Evolutionary conservation across 2,888 invertebrate species (phyloP), one percentile per base, ranked within the genome.

Genomic region (Eilema depressum): DNA sequence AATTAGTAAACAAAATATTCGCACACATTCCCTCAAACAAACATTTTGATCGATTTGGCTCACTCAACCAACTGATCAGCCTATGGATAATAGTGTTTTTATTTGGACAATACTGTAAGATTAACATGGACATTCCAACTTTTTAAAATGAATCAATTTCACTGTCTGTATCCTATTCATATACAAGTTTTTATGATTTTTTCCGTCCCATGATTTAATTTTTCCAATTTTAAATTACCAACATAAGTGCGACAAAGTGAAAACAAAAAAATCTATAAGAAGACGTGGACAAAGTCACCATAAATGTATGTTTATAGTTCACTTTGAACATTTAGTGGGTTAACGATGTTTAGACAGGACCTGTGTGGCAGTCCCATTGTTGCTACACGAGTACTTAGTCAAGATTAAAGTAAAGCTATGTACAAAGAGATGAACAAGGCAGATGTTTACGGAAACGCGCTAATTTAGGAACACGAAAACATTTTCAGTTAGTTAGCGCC

Each of bases 291-390:
- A 63, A 63, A 47, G 20, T 28, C 10, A 3, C 25, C n/a, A n/a
- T 25, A 41, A 37, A 17, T 25, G 25, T 20, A 25, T 63, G 11
- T 41, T 30, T 64, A 53, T 30, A n/a, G 28, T 53, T 28, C 25
- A 4, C 66, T 68, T 68, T 30, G 47, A 68, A 53, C 67, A 17
- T 23, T 5, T 17, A 63, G 69, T 69, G 37, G 75, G 71, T 80
- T 80, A 79, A 77, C 37, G 74, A 64, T 80, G 80, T 80, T 80
- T 75, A 69, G 61, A 75, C 33, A 63, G 61, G 68, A 71, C 64
- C 64, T 64, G 47, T 12, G n/a, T 60, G 37, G 26, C 17, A 63
- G 53, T 68, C 25, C 4, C 17, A 53, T 62, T 63, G 57, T 63
- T 12, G 12, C 23, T 23, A 53, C n/a, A 7, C 8, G 8, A 33